Conservation (phyloP, 2,888 invertebrate genomes). For the Ernsta delagoae region DNA sequence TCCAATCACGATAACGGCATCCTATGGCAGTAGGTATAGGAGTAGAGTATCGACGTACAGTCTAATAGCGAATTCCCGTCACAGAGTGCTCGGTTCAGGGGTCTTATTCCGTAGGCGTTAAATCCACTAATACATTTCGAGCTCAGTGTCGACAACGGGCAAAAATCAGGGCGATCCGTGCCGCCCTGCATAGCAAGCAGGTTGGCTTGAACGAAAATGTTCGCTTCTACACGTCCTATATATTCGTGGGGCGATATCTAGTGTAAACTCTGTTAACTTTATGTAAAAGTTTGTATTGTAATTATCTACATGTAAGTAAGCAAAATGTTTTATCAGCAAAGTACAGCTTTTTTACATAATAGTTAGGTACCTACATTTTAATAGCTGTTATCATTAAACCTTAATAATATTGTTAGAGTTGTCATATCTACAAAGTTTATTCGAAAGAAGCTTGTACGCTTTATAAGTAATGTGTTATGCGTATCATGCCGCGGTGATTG, state of each 20-base stretch:
- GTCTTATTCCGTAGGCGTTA: constrained; percentile 73
- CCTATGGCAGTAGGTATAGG: constrained; percentile 29
- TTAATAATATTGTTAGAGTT: no score
- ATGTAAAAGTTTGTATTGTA: not conserved
- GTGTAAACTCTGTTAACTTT: constrained; percentile 10
- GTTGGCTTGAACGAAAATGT: constrained; percentile 48
- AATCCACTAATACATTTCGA: constrained; percentile 81
- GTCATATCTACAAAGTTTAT: no score
- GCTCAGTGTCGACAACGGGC: constrained; percentile 73
- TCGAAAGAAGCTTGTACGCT: no score
- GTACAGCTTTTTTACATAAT: no score
- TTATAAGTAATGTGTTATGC: no score
- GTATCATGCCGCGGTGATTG: no score
- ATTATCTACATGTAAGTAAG: no score
- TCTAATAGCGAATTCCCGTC: constrained; percentile 70
- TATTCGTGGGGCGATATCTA: constrained; percentile 38
- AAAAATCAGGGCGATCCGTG: constrained; percentile 76
- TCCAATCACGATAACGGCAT: constrained; percentile 41
- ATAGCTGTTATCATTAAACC: no score
- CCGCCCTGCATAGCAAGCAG: constrained; percentile 80
- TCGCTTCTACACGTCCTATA: constrained; percentile 41
- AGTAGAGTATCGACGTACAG: constrained; percentile 26
- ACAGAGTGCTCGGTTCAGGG: constrained; percentile 62
- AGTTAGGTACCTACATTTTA: no score
- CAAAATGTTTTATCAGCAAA: no score